Conservation (phyloP, 2,113 vertebrate species). For the Formicarius rufipectus region DNA sequence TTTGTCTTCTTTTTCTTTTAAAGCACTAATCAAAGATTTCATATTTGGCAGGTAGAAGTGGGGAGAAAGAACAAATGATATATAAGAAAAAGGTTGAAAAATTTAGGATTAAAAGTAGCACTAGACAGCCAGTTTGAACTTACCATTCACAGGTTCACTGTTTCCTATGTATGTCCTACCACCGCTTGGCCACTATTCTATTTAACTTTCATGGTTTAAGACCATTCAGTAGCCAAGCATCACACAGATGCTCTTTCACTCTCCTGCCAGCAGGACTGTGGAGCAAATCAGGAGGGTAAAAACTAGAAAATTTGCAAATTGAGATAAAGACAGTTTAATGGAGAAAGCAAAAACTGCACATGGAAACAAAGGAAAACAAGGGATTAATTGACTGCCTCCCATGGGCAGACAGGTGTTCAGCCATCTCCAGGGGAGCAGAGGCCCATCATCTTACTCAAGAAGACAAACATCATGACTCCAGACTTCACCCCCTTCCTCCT, state of each 20-base stretch:
- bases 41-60: not conserved
- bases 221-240: not conserved
- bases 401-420: not conserved
- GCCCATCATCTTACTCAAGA: not conserved
- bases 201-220: not conserved
- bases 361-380: not conserved
- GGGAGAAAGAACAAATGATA: not conserved
- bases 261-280: accelerated
- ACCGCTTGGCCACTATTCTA: not conserved
- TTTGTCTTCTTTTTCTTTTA: not conserved
- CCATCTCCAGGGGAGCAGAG: not conserved
- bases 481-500: not conserved
- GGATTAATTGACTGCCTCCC: not conserved
- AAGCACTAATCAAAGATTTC: not conserved
- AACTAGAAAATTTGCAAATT: not conserved
- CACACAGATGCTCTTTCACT: not conserved
- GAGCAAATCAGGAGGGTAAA: not conserved
- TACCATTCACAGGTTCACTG: not conserved
- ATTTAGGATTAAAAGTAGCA: not conserved
- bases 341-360: accelerated
- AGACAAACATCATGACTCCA: not conserved
- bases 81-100: not conserved
- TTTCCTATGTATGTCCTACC: not conserved
- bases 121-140: not conserved
- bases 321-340: not conserved